phyloP scores from a whole-genome alignment of 2,888 invertebrate genomes.

The Agapetus fuscipes region DNA sequence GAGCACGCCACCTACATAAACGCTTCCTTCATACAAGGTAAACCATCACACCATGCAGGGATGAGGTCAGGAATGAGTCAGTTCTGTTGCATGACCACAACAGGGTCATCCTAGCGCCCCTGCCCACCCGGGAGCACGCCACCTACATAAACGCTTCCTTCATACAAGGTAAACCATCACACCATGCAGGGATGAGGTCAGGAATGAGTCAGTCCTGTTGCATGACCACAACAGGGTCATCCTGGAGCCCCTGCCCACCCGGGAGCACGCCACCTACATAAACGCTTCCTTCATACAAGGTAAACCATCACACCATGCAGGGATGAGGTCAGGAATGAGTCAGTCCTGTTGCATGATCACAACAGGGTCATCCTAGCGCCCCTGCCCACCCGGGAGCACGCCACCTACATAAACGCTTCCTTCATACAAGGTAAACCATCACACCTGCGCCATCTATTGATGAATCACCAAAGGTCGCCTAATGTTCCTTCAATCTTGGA shows the following conservation, averaged over 20 bases:
- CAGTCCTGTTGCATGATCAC: conserved; percentile 79
- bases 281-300: conserved; percentile 90
- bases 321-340: conserved; percentile 63
- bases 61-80: conserved; percentile 61
- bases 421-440: conserved; percentile 63
- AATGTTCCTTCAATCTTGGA: no score
- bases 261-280: conserved; percentile 86
- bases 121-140: conserved; percentile 77
- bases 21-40: conserved; percentile 82
- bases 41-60: neutral
- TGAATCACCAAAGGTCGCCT: no score
- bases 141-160: conserved; percentile 93
- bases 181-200: conserved; percentile 28
- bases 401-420: conserved; percentile 90
- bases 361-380: conserved; percentile 88
- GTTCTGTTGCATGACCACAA: conserved; percentile 86
- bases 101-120: conserved; percentile 81
- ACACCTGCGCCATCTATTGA: no score
- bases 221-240: conserved; percentile 90
- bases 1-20: conserved; percentile 92
- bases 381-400: conserved; percentile 74
- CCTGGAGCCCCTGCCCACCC: conserved; percentile 73
- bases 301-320: conserved; percentile 19
- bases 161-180: conserved; percentile 55
- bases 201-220: conserved; percentile 69